Evolutionary conservation across 2,797 vertebrate genomes (phyloP).

Genomic region (Cynopterus sphinx): DNA sequence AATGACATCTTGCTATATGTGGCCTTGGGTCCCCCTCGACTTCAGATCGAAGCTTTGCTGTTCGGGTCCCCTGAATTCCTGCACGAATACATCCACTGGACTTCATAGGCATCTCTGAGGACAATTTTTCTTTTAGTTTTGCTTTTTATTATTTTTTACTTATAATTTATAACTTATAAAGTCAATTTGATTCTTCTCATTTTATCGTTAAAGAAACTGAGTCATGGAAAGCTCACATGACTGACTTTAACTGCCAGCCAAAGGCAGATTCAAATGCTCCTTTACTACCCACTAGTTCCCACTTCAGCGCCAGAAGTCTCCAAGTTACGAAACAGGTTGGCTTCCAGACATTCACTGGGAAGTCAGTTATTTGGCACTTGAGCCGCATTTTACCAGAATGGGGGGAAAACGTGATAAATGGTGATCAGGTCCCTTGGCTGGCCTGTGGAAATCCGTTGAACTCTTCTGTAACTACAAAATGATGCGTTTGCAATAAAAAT

Average conservation of each 20-base stretch:
- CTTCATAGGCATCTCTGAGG: neutral
- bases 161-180: neutral
- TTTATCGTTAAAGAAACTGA: conserved; percentile 45
- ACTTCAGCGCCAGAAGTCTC: neutral
- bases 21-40: neutral
- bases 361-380: conserved; percentile 54
- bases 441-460: neutral
- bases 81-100: neutral
- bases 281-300: conserved; percentile 2
- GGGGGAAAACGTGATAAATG: neutral
- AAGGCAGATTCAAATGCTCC: conserved; percentile 12
- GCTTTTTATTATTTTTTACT: conserved; percentile 5
- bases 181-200: neutral
- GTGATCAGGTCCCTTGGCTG: conserved; percentile 24
- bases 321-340: conserved; percentile 33
- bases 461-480: neutral
- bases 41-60: neutral
- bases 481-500: neutral
- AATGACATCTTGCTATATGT: neutral
- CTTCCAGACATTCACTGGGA: conserved; percentile 48
- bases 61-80: neutral
- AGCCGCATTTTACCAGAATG: neutral
- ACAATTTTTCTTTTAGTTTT: neutral
- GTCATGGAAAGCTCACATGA: neutral
- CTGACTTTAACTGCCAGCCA: neutral